These are phyloP conservation scores for Melikaiella ostensackeni DNA, from an alignment of 2,888 invertebrate species.

Conservation along the genomic window DNA sequence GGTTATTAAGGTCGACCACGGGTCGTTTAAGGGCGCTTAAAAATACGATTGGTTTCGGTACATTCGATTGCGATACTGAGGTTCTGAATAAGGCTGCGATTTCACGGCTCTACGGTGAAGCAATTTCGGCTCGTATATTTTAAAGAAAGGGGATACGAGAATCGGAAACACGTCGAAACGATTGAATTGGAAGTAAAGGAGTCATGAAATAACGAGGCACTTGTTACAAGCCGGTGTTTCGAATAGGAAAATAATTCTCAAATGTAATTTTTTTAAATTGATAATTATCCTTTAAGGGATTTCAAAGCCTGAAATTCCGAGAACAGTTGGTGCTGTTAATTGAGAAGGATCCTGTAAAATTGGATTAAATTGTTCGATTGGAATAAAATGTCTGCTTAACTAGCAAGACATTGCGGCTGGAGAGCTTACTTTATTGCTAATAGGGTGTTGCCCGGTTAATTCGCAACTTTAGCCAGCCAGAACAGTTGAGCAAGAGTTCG, in stretches of 20 bases:
- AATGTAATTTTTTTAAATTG: no score
- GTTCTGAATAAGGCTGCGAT: conserved; percentile 25
- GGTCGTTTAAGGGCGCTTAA: conserved; percentile 3
- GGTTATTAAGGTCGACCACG: conserved; percentile 17
- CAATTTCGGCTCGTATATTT: conserved; percentile 14
- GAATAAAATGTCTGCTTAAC: not conserved
- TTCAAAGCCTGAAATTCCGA: not conserved
- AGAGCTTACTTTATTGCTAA: conserved; percentile 68
- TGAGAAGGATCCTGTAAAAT: not conserved
- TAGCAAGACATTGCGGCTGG: conserved; percentile 27
- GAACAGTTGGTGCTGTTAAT: not conserved
- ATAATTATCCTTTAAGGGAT: no score
- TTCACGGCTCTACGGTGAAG: conserved; percentile 4
- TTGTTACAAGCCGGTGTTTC: conserved; percentile 9
- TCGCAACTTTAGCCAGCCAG: conserved; percentile 58
- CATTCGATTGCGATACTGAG: not conserved
- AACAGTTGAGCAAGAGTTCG: conserved; percentile 58
- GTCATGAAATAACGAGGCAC: conserved; percentile 24
- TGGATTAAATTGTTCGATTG: not conserved
- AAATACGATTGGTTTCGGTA: conserved; percentile 3
- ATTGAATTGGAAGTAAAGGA: conserved; percentile 8
- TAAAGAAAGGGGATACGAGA: conserved; percentile 24
- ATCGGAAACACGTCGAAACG: conserved; percentile 28
- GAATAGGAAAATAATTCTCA: not conserved
- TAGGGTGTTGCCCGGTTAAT: conserved; percentile 70